phyloP scores from a whole-genome alignment of 2,888 invertebrate genomes.

The Polyommatus iphigenia region DNA sequence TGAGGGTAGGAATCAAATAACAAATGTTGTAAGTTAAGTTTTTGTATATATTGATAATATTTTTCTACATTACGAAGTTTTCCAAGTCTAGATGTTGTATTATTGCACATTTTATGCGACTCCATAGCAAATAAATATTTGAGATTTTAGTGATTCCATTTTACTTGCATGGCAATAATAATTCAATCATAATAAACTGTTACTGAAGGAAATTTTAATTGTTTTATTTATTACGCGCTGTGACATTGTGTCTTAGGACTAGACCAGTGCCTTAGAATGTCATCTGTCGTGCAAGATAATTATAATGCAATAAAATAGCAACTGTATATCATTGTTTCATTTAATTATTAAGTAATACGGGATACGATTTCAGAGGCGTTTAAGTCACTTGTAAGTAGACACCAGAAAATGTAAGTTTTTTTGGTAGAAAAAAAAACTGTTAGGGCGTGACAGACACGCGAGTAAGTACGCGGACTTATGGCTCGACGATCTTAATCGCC shows the following conservation, averaged over 20 bases:
- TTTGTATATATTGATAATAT: slow-evolving; percentile 12
- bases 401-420: not conserved
- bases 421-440: not conserved
- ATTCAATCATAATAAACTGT: slow-evolving; percentile 21
- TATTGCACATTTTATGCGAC: slow-evolving; percentile 6
- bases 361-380: not conserved
- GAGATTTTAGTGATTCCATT: slow-evolving; percentile 9
- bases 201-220: not conserved
- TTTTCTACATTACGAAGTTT: slow-evolving; percentile 17
- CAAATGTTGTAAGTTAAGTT: slow-evolving; percentile 4
- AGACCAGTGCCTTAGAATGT: slow-evolving; percentile 71
- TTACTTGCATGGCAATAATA: slow-evolving; percentile 29
- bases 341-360: not conserved
- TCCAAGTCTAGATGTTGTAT: slow-evolving; percentile 2
- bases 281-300: slow-evolving; percentile 39
- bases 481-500: too few species aligned
- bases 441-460: too few species aligned
- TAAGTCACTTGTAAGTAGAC: not conserved
- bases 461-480: too few species aligned
- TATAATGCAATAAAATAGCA: slow-evolving; percentile 35
- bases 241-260: slow-evolving; percentile 56
- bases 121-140: not conserved
- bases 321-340: not conserved
- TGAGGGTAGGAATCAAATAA: slow-evolving; percentile 3
- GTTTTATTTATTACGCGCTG: slow-evolving; percentile 45